Percentiles rank a stretch among this genome's conserved stretches.
phyloP scores from a whole-genome alignment of 2,888 invertebrate genomes.

The Bombyx huttoni region DNA sequence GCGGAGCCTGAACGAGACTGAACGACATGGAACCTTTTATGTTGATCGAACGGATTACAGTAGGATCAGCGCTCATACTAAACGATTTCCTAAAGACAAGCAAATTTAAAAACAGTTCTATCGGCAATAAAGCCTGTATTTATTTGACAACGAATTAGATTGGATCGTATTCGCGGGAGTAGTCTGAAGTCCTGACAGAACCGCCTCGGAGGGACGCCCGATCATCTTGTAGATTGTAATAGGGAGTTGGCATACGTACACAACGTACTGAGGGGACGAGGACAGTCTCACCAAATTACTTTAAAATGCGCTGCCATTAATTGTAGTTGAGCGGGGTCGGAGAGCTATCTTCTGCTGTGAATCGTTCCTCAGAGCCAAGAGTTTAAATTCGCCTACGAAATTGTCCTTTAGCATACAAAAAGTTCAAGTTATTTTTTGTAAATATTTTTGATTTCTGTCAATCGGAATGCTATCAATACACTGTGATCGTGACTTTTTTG shows the following conservation, averaged over 20 bases:
- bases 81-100: conserved; percentile 2
- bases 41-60: conserved; percentile 14
- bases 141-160: conserved; percentile 1
- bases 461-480: too few species aligned
- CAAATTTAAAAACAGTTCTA: conserved; percentile 4
- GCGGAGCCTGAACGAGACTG: not conserved
- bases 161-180: conserved; percentile 2
- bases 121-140: conserved; percentile 3
- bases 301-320: not conserved
- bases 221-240: not conserved
- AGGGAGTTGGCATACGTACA: not conserved
- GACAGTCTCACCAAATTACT: not conserved
- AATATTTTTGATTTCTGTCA: too few species aligned
- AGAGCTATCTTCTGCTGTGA: too few species aligned
- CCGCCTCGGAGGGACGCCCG: not conserved
- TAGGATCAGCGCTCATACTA: conserved; percentile 3
- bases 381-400: too few species aligned
- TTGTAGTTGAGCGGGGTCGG: too few species aligned
- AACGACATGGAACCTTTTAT: conserved; percentile 3
- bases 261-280: not conserved
- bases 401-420: too few species aligned
- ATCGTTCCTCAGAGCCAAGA: too few species aligned
- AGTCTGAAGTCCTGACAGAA: not conserved
- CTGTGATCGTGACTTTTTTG: too few species aligned
- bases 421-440: too few species aligned